Evolutionary conservation across 2,797 vertebrate species (phyloP), one percentile per base, ranked within the genome.

Genomic region (Salmo trutta): DNA sequence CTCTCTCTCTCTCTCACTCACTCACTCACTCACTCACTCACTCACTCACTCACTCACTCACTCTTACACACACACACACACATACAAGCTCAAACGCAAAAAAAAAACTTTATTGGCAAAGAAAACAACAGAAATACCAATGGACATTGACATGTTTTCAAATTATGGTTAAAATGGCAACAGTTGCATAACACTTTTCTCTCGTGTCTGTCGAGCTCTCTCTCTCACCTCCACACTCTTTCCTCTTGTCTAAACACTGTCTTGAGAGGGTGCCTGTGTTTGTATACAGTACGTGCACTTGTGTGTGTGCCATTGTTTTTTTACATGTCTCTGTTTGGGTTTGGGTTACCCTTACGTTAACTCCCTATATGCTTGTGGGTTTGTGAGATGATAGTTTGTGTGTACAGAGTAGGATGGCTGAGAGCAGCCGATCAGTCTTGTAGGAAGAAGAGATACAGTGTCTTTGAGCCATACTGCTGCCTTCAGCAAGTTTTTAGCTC

Each of bases 401-500:
- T 71, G 75, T 75, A 27, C 59, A 36, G 52, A 5, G 8, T 8
- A 36, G 64, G 71, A 53, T 54, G 4, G 83, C 81, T 66, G 66
- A 51, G 71, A 74, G 29, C 29, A 53, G 14, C 19, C n/a, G 27
- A 47, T 47, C 41, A 47, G 41, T 47, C 41, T 47, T 47, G 41
- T 47, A 47, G 10, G 41, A 47, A 47, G 24, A 24, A 31, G 52
- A 74, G 56, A 31, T 70, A 71, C 76, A 76, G 81, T 78, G 75
- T 84, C 24, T 81, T 65, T 83, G 82, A 83, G 83, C 87, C 84
- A 80, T 79, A 75, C 62, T 56, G 54, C 54, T 19, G 19, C 14
- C 29, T 17, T 19, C 14, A 33, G 29, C 21, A 16, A 29, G 21
- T 67, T 66, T 66, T 29, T 17, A 47, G 41, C 41, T 24, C n/a